Percentiles rank a stretch among this genome's conserved stretches.
These are phyloP conservation scores for Heliconius charithonia DNA, from an alignment of 2,888 invertebrate species.

Conservation along the genomic window DNA sequence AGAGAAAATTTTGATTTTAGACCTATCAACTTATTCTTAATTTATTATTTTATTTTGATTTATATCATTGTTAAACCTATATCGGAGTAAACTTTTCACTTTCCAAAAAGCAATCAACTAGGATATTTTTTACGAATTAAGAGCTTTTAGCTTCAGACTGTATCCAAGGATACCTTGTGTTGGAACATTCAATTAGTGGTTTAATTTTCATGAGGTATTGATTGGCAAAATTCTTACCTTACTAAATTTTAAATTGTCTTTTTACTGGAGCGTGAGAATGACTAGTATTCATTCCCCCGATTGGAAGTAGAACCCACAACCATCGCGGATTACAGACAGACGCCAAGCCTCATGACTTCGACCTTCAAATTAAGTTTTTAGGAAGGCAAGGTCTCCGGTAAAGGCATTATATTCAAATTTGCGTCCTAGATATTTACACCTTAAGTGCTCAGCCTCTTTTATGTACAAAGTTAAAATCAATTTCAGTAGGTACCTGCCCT, in stretches of 20 bases:
- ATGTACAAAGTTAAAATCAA: constrained; percentile 34
- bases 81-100: no score
- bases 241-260: not conserved
- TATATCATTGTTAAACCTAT: no score
- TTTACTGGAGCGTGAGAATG: not conserved
- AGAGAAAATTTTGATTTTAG: not conserved
- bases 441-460: constrained; percentile 19
- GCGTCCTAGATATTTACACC: not conserved
- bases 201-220: not conserved
- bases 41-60: no score
- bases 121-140: not conserved
- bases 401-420: not conserved
- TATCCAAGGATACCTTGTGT: not conserved
- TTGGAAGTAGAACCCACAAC: not conserved
- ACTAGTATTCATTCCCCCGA: not conserved
- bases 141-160: not conserved
- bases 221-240: not conserved
- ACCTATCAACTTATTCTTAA: no score
- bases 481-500: constrained; percentile 15
- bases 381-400: not conserved
- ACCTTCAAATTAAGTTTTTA: not conserved
- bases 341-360: not conserved
- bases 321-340: not conserved
- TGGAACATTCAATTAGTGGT: not conserved
- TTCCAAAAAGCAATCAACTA: no score